Evolutionary conservation across 2,113 vertebrate genomes (phyloP), one percentile per base, ranked within the genome.

Genomic region (Actenoides hombroni): DNA sequence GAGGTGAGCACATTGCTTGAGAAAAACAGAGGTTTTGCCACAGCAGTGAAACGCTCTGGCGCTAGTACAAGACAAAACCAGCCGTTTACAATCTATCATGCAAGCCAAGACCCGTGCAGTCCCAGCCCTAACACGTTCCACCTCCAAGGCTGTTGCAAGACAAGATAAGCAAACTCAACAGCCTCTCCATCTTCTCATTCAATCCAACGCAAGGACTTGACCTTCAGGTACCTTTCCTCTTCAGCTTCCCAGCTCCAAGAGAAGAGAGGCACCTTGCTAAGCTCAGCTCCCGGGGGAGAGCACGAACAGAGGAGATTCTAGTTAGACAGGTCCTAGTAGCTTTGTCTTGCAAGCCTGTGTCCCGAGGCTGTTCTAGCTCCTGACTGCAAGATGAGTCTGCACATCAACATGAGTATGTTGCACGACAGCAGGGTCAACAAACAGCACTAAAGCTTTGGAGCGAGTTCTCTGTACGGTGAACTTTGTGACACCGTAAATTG

Each of bases 321-420:
- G 21, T 11, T 4, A 20, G 49, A 44, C 35, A 26, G 51, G 11
- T 13, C 0, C 3, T 8, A 6, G 3, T 6, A 11, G 48, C 17
- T 80, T 13, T 49, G 61, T 26, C 54, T 75, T 9, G 1, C 49
- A 6, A 59, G 75, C 35, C 44, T 2, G 13, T 20, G 64, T 37
- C 35, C 17, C 3, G 40, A 42, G 35, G 69, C 85, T 60, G 1
- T 48, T 60, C 37, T 6, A 88, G 71, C 92, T 31, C 16, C 16
- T 33, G 67, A 84, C 79, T 18, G 75, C 44, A 40, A 65, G 80
- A 15, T 8, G 69, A 70, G 40, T 77, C 93, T 59, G 68, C 19
- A 39, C 59, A 37, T 29, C 0, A 3, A 54, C n/a, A 60, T 7
- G 13, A 53, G 6, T 16, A 3, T 2, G 2, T 16, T 35, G 83